phyloP scores from a whole-genome alignment of 2,888 invertebrate genomes.

The Ecdyonurus torrentis region DNA sequence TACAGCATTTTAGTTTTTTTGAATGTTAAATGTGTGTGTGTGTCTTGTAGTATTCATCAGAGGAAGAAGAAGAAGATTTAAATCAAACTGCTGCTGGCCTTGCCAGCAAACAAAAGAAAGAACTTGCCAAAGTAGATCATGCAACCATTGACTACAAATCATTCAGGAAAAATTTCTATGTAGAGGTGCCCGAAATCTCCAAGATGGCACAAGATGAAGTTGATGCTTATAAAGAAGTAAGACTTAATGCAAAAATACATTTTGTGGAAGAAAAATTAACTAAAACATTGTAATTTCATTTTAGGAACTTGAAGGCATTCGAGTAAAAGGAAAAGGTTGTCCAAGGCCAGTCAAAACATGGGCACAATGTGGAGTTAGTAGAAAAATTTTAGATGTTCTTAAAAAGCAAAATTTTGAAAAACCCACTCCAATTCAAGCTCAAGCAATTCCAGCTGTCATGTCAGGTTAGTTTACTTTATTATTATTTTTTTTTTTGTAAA shows the following conservation, averaged over 20 bases:
- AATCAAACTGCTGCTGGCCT: slow-evolving; percentile 77
- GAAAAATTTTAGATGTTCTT: slow-evolving; percentile 82
- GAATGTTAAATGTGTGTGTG: no score
- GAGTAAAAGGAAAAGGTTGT: slow-evolving; percentile 91
- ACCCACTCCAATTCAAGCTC: slow-evolving; percentile 97
- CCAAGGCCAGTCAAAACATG: slow-evolving; percentile 78
- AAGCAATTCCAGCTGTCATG: slow-evolving; percentile 96
- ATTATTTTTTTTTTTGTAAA: background rate
- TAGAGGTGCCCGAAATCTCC: slow-evolving; percentile 89
- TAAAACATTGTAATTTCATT: background rate
- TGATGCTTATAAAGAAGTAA: slow-evolving; percentile 52
- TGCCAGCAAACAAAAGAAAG: slow-evolving; percentile 82
- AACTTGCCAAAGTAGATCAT: slow-evolving; percentile 85
- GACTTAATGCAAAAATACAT: background rate
- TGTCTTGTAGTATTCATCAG: slow-evolving; percentile 67
- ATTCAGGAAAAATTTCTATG: slow-evolving; percentile 92
- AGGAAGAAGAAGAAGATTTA: slow-evolving; percentile 89
- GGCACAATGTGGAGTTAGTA: slow-evolving; percentile 97
- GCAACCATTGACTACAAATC: slow-evolving; percentile 68
- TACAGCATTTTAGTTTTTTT: no score
- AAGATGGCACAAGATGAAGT: slow-evolving; percentile 80
- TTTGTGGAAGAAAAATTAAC: background rate
- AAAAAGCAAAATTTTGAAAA: slow-evolving; percentile 85
- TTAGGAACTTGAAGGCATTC: slow-evolving; percentile 78
- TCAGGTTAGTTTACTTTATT: slow-evolving; percentile 37